Evolutionary conservation across 2,888 invertebrate genomes (phyloP).

Genomic region (Ariolimax columbianus): DNA sequence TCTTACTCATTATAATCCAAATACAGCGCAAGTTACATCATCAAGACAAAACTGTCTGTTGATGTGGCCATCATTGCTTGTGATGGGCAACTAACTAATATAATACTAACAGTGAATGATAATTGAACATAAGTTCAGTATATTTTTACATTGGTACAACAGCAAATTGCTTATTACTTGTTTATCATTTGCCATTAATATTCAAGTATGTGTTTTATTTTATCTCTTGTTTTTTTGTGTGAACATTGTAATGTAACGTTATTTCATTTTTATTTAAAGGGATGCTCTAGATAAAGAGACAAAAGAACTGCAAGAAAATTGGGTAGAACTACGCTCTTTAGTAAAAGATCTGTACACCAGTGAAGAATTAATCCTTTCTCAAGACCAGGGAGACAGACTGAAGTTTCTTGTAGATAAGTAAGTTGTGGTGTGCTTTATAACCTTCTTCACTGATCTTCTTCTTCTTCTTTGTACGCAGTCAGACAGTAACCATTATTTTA

Average conservation of each 20-base stretch:
- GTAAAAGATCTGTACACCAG: slow-evolving; percentile 44
- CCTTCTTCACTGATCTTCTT: too few relatives aligned
- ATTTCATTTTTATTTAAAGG: not conserved
- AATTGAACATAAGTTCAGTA: too few relatives aligned
- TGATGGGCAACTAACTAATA: too few relatives aligned
- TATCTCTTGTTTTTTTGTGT: not conserved
- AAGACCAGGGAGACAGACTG: slow-evolving; percentile 41
- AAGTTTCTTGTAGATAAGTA: slow-evolving; percentile 46
- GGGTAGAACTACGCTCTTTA: slow-evolving; percentile 46
- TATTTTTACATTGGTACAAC: not conserved
- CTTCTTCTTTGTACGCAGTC: too few relatives aligned
- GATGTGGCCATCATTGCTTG: too few relatives aligned
- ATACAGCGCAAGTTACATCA: too few relatives aligned
- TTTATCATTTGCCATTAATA: too few relatives aligned
- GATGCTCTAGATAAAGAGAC: slow-evolving; percentile 41
- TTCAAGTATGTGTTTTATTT: not conserved
- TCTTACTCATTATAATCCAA: too few relatives aligned
- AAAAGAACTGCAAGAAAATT: slow-evolving; percentile 43
- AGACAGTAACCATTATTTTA: too few relatives aligned
- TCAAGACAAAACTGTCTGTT: too few relatives aligned
- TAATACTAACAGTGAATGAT: too few relatives aligned
- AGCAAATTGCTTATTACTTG: too few relatives aligned
- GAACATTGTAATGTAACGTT: not conserved
- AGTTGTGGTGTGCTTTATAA: not conserved
- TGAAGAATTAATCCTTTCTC: slow-evolving; percentile 34